Conservation (phyloP, 2,888 invertebrate species). For the Nebria salina region DNA sequence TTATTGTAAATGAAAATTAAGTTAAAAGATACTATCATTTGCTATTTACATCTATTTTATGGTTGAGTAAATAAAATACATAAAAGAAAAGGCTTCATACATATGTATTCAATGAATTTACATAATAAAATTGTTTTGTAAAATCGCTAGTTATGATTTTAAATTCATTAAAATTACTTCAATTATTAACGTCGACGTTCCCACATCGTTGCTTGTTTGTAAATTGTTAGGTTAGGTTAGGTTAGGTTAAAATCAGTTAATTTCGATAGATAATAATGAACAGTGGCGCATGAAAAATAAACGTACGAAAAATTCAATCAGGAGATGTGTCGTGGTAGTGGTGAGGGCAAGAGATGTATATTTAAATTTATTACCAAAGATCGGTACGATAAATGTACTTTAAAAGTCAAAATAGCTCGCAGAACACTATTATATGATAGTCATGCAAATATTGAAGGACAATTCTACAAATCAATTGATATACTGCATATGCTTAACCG, state of each 20-base stretch:
- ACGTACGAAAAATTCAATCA: too few species aligned
- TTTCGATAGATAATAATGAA: too few species aligned
- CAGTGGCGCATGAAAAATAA: too few species aligned
- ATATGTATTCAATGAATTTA: not conserved
- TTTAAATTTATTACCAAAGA: constrained; percentile 10
- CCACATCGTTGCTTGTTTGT: too few species aligned
- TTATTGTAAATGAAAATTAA: not conserved
- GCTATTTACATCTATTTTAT: not conserved
- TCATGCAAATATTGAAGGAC: constrained; percentile 7
- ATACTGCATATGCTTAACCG: not conserved
- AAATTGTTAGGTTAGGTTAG: too few species aligned
- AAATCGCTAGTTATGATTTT: not conserved
- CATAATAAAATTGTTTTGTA: not conserved
- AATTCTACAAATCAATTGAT: constrained; percentile 17
- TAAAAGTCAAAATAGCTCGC: constrained; percentile 7
- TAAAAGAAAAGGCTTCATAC: constrained; percentile 1
- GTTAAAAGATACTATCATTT: not conserved
- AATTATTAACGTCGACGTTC: not conserved
- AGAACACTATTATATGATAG: constrained; percentile 9
- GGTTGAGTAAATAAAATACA: not conserved
- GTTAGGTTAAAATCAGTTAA: too few species aligned
- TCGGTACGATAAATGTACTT: constrained; percentile 3
- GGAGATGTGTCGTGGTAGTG: not conserved
- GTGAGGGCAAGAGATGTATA: not conserved
- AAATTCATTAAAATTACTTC: not conserved